A percentile compares a stretch with the other conserved stretches of the same genome.
These are phyloP conservation scores for Columba janthina DNA, from an alignment of 2,113 vertebrate species.

Conservation along the genomic window DNA sequence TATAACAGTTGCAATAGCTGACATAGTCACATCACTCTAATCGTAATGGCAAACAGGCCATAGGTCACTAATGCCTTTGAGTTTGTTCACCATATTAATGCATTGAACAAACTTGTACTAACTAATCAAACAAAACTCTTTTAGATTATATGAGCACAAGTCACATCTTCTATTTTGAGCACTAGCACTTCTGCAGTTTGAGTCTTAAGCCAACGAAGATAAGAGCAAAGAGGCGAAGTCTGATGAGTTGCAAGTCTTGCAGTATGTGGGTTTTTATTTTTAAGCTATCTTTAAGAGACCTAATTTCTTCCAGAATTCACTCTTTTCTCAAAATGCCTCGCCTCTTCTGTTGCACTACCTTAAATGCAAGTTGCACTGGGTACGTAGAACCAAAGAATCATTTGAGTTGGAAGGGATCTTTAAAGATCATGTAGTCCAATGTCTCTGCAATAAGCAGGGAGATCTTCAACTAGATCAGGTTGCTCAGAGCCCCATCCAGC, in stretches of 20 bases:
- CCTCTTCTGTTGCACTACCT: neutral
- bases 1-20: neutral
- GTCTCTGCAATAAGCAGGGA: too few species aligned
- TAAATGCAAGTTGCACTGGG: neutral
- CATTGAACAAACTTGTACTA: neutral
- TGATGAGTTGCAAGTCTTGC: neutral
- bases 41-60: neutral
- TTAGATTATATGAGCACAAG: neutral
- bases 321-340: neutral
- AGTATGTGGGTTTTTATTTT: accelerated
- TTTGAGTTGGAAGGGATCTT: too few species aligned
- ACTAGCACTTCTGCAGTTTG: neutral
- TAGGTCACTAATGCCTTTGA: neutral
- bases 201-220: neutral
- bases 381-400: too few species aligned
- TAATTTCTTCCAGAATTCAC: neutral
- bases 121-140: neutral
- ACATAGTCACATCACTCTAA: accelerated
- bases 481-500: too few species aligned
- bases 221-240: neutral
- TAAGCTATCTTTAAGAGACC: neutral
- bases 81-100: neutral
- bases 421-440: too few species aligned
- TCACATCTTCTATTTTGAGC: neutral
- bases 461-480: too few species aligned